Evolutionary conservation across 2,113 vertebrate genomes (phyloP), one percentile per base, ranked within the genome.

Genomic region (Colossoma macropomum): DNA sequence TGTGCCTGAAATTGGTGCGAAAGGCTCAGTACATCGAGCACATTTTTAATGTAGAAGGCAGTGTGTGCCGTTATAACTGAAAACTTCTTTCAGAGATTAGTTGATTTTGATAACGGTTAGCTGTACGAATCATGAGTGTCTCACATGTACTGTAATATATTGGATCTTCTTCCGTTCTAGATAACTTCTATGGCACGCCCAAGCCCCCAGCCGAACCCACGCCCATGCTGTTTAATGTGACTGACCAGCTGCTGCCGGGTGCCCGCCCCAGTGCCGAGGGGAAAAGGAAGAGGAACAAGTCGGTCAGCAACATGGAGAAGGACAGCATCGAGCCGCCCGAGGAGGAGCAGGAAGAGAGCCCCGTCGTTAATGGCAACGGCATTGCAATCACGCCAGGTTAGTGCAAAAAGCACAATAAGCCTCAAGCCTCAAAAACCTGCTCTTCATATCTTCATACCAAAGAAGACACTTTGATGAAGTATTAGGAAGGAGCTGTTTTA

Each of bases 301-400:
- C 98, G 65, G 98, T 99, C 84, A 99, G 97, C 94, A 99, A 98
- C 92, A 99, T 99, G 98, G 98, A 99, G 90, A 98, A 98, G 93
- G 95, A 97, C 62, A 97, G 97, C 86, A 93, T 98, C 87, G 97
- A 98, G 89, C 97, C 97, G 23, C 97, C 97, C 0, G 97, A 98
- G 88, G 98, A 98, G 79, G 98, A 99, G 80, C 97, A 99, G 77
- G 98, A 99, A 88, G 97, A 99, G 89, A 97, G 95, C 83, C 96
- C 97, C 27, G 94, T 98, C 70, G 94, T 99, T 92, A 99, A 99
- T n/a, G 97, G 98, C 90, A 98, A 98, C 75, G 97, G 96, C 0
- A 94, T 95, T 81, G 95, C 95, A 83, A 95, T 97, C 90, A 98
- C 97, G 60, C 97, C 97, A 97, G 98, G 98, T 99, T 52, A 93